A percentile compares a stretch with the other conserved stretches of the same genome.
Evolutionary conservation across 2,888 invertebrate species (phyloP).

Genomic region (Altica lythri): DNA sequence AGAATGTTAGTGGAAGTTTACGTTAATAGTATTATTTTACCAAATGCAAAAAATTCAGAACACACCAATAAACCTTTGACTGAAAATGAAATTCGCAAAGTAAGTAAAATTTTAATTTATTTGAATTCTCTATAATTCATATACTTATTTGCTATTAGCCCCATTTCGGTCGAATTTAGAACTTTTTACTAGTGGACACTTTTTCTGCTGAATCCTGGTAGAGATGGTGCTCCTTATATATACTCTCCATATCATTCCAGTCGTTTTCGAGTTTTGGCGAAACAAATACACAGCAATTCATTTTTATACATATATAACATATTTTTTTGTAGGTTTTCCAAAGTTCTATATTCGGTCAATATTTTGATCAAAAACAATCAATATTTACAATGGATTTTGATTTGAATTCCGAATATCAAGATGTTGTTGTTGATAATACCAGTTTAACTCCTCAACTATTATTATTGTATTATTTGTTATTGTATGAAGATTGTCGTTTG

Average conservation of each 20-base stretch:
- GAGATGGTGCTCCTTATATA: too few species aligned
- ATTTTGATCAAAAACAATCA: conserved; percentile 66
- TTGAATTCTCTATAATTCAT: neutral
- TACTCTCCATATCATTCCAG: too few species aligned
- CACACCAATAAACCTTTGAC: conserved; percentile 86
- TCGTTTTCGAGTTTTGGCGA: too few species aligned
- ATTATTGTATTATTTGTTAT: conserved; percentile 85
- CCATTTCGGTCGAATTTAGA: too few species aligned
- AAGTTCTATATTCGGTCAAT: conserved; percentile 75
- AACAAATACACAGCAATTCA: too few species aligned
- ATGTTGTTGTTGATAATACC: conserved; percentile 65
- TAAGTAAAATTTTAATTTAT: conserved; percentile 19
- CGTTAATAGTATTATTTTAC: conserved; percentile 85
- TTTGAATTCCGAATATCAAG: conserved; percentile 54
- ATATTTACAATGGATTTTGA: conserved; percentile 64
- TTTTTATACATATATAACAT: conserved; percentile 5
- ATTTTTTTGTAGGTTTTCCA: conserved; percentile 66
- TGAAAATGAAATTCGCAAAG: conserved; percentile 82
- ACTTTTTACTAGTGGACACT: too few species aligned
- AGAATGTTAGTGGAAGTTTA: conserved; percentile 94
- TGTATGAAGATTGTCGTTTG: conserved; percentile 90
- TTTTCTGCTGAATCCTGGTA: too few species aligned
- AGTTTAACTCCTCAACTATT: conserved; percentile 86
- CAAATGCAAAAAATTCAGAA: conserved; percentile 70
- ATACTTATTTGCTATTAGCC: too few species aligned